Evolutionary conservation across 2,797 vertebrate genomes (phyloP).

Genomic region (Harpagifer antarcticus): DNA sequence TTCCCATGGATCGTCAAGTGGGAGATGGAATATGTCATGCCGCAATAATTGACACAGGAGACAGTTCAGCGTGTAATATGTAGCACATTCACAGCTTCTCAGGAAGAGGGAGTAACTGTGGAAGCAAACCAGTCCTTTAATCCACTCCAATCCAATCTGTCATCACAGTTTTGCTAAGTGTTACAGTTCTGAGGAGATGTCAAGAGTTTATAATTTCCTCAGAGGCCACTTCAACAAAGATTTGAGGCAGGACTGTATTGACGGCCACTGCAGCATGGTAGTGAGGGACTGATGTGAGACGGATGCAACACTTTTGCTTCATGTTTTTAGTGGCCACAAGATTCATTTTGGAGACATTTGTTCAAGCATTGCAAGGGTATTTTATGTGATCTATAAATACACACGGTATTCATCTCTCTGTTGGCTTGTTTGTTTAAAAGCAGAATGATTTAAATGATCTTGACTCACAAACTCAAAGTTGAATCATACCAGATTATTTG

Average conservation of each 20-base stretch:
- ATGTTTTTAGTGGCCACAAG: background rate
- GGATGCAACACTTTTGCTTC: constrained; percentile 42
- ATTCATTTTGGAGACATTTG: constrained; percentile 20
- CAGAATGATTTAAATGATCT: constrained; percentile 17
- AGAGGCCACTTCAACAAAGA: constrained; percentile 51
- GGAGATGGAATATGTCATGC: constrained; percentile 53
- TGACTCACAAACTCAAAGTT: background rate
- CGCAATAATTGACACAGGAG: constrained; percentile 42
- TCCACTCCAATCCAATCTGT: constrained; percentile 38
- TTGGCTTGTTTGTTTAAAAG: constrained; percentile 12
- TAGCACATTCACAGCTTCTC: constrained; percentile 42
- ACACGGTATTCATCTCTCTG: background rate
- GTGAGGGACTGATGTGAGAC: constrained; percentile 49
- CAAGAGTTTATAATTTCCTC: constrained; percentile 56
- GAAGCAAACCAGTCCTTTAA: constrained; percentile 35
- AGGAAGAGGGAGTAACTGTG: constrained; percentile 30
- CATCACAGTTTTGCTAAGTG: constrained; percentile 46
- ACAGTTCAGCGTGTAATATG: constrained; percentile 32
- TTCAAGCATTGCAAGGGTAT: constrained; percentile 8
- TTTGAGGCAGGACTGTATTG: constrained; percentile 51
- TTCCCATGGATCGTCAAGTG: constrained; percentile 47
- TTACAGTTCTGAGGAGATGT: constrained; percentile 57
- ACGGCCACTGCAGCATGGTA: constrained; percentile 33
- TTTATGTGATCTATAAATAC: constrained; percentile 16
- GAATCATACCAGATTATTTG: constrained; percentile 31